Base-by-base conservation (phyloP, 35 echinoderm and acorn worm species). In the Amphiura filiformis region DNA sequence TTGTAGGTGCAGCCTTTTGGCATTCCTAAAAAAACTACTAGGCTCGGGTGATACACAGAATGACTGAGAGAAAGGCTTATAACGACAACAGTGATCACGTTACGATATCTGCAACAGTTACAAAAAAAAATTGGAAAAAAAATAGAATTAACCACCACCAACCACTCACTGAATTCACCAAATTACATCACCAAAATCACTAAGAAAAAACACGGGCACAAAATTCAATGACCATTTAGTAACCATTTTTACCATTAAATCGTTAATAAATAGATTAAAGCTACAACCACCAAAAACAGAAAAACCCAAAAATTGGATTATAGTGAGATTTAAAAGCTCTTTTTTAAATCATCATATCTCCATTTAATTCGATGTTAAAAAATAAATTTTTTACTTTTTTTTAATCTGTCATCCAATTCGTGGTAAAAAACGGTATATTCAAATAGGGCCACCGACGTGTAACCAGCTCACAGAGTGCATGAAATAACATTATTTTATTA, bases 381-480 rank as follows among this genome's bases (percentile, higher is more conserved):
- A 70, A 70, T 70, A 70, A 70, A 70, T 70, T 70, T 70, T 70
- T 70, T 70, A 70, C 61, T 70, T 70, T 70, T 70, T 70, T 70
- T 30, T 70, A 2, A 70, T 70, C 61, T 70, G 61, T 30, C 61
- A 11, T 70, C 28, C 61, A 70, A 18, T 70, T 4, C 17, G 61
- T 70, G 61, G 61, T 70, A 70, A 70, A 70, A 70, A 70, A 70
- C 61, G 61, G 61, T 70, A 70, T 70, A 70, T 70, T 70, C 61
- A 70, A 70, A 70, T 18, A 70, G 61, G 61, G 61, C 61, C 2
- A 5, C 61, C 61, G 61, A 70, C 28, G 7, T 3, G 17, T 70
- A 70, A n/a, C 61, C 61, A 70, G 61, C 61, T 70, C 61, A 70
- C 61, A 70, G 11, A 2, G 61, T 70, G 61, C n/a, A n/a, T 30